These are phyloP conservation scores for Cromileptes altivelis DNA, from an alignment of 2,113 vertebrate genomes.

Conservation along the genomic window DNA sequence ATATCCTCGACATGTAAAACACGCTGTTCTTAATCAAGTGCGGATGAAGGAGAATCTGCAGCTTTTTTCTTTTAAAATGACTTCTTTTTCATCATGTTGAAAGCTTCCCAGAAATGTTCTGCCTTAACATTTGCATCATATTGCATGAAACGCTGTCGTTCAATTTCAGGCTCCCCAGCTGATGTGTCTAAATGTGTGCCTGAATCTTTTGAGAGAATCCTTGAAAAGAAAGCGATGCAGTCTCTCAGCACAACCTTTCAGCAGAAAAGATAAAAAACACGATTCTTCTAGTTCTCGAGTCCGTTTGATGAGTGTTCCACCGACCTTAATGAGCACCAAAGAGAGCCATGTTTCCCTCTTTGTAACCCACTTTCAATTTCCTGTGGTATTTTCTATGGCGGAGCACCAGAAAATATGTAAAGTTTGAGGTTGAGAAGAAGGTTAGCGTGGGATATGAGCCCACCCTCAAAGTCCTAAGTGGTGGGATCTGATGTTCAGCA, in stretches of 20 bases:
- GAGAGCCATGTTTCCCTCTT: slow-evolving; percentile 10
- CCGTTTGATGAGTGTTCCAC: slow-evolving; percentile 38
- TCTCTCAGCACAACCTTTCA: slow-evolving; percentile 17
- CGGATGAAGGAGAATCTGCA: not conserved
- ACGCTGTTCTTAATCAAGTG: not conserved
- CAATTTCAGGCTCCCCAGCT: not conserved
- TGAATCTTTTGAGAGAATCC: not conserved
- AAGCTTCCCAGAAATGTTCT: not conserved
- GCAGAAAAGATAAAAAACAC: slow-evolving; percentile 5
- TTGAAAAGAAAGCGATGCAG: not conserved
- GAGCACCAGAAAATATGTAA: not conserved
- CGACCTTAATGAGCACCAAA: slow-evolving; percentile 53
- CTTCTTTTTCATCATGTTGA: not conserved
- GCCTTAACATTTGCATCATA: slow-evolving; percentile 15
- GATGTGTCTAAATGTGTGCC: slow-evolving; percentile 26
- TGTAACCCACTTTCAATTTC: slow-evolving; percentile 38
- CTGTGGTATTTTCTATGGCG: not conserved
- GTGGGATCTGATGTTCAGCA: slow-evolving; percentile 11
- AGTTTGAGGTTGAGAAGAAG: slow-evolving; percentile 3
- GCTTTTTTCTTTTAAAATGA: slow-evolving; percentile 4
- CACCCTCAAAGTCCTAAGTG: slow-evolving; percentile 22
- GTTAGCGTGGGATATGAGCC: not conserved
- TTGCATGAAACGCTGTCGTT: not conserved
- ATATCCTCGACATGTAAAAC: not conserved
- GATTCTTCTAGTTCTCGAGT: slow-evolving; percentile 19